A percentile compares a stretch with the other conserved stretches of the same genome.
Evolutionary conservation across 2,888 invertebrate species (phyloP).

Genomic region (Diarsia rubi): DNA sequence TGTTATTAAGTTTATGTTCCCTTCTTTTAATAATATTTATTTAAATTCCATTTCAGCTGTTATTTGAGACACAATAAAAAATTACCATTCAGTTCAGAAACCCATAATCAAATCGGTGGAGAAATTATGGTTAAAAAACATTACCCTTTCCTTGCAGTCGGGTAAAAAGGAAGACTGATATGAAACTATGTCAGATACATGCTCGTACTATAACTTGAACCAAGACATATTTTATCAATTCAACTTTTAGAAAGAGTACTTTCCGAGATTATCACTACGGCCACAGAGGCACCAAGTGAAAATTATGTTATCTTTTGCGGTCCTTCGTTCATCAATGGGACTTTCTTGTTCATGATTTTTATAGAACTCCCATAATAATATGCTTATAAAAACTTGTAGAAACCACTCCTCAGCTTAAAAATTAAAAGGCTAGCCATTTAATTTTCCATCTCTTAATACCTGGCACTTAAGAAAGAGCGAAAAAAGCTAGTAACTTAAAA

Average conservation of each 20-base stretch:
- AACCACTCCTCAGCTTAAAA: background rate
- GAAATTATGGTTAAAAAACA: background rate
- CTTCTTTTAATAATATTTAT: constrained; percentile 30
- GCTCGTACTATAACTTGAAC: background rate
- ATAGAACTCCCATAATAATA: background rate
- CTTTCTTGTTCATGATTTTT: background rate
- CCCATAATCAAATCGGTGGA: constrained; percentile 18
- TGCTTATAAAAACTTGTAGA: background rate
- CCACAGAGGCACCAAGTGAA: constrained; percentile 6
- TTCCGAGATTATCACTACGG: background rate
- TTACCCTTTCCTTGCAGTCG: too few relatives aligned
- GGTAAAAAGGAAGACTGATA: background rate
- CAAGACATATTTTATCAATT: background rate
- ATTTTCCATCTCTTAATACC: constrained; percentile 3
- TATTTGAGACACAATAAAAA: background rate
- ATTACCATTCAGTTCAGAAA: background rate
- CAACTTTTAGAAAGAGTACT: background rate
- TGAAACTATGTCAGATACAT: background rate
- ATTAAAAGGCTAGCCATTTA: background rate
- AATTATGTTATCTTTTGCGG: background rate
- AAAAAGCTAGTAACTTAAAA: constrained; percentile 2
- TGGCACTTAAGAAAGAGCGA: constrained; percentile 6
- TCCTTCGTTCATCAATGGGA: background rate
- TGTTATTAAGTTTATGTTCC: constrained; percentile 58
- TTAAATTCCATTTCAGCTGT: constrained; percentile 16